Conservation (phyloP, 2,888 invertebrate genomes). For the Pediacus dermestoides region DNA sequence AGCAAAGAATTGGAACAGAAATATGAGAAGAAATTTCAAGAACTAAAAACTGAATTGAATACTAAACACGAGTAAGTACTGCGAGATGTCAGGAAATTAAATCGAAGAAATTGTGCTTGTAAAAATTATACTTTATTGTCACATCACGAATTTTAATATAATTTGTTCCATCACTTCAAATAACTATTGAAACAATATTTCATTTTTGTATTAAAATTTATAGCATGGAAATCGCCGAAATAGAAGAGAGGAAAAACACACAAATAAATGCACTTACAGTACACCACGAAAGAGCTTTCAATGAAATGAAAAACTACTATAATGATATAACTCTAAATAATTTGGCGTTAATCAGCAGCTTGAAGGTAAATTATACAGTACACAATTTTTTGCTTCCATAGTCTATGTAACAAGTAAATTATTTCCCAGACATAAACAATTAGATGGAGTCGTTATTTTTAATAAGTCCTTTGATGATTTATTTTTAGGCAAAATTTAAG, state of each 20-base stretch:
- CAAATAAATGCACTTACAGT: slow-evolving; percentile 77
- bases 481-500: too few species aligned
- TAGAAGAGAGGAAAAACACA: slow-evolving; percentile 87
- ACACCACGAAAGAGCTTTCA: slow-evolving; percentile 80
- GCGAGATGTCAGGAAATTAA: too few species aligned
- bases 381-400: too few species aligned
- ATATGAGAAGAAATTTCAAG: slow-evolving; percentile 71
- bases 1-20: slow-evolving; percentile 66
- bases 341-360: slow-evolving; percentile 81
- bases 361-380: slow-evolving; percentile 65
- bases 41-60: slow-evolving; percentile 67
- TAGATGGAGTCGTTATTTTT: too few species aligned
- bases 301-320: slow-evolving; percentile 91
- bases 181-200: slow-evolving; percentile 1
- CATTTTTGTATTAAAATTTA: slow-evolving; percentile 6
- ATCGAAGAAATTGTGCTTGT: too few species aligned
- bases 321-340: slow-evolving; percentile 93
- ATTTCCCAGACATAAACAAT: too few species aligned
- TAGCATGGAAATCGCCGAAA: slow-evolving; percentile 80
- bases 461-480: too few species aligned
- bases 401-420: too few species aligned
- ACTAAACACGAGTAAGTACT: slow-evolving; percentile 60
- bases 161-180: too few species aligned
- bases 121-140: too few species aligned
- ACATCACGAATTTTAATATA: too few species aligned